These are phyloP conservation scores for Pelagia noctiluca DNA, from an alignment of 30 jellyfish, hydroid and myxozoan species.

Conservation along the genomic window DNA sequence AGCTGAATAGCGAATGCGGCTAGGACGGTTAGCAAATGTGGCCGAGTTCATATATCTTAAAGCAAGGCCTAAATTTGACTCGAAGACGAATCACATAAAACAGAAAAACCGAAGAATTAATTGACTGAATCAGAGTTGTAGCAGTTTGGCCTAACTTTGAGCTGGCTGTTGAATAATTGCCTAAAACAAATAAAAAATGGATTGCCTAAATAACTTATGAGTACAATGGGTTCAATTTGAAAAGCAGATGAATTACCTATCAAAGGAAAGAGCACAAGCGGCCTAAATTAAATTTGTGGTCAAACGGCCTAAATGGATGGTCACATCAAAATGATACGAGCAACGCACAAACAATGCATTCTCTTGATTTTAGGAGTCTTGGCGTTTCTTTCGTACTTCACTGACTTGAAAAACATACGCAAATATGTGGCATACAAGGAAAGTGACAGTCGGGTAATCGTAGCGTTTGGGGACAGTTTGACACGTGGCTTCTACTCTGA, in stretches of 20 bases:
- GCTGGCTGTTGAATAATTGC: background rate
- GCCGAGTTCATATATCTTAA: too few relatives aligned
- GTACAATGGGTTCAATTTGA: background rate
- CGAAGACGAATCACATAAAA: background rate
- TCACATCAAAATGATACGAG: background rate
- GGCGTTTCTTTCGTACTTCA: constrained; percentile 8
- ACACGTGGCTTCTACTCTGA: constrained; percentile 87
- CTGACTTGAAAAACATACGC: background rate
- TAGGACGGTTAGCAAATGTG: too few relatives aligned
- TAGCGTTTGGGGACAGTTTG: constrained; percentile 93
- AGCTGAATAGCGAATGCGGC: too few relatives aligned
- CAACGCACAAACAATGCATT: background rate
- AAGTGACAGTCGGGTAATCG: constrained; percentile 5
- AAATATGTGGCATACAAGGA: background rate
- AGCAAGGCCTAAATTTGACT: too few relatives aligned
- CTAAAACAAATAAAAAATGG: background rate
- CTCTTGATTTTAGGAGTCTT: background rate
- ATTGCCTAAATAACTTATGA: too few relatives aligned
- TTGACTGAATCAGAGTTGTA: background rate
- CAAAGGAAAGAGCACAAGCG: background rate
- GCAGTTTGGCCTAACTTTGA: background rate
- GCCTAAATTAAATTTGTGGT: too few relatives aligned
- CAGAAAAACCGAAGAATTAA: too few relatives aligned
- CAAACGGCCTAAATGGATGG: background rate
- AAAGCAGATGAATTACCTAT: background rate